A percentile compares a stretch with the other conserved stretches of the same genome.
Conservation (phyloP, 2,888 invertebrate genomes). For the Phaedon cochleariae region DNA sequence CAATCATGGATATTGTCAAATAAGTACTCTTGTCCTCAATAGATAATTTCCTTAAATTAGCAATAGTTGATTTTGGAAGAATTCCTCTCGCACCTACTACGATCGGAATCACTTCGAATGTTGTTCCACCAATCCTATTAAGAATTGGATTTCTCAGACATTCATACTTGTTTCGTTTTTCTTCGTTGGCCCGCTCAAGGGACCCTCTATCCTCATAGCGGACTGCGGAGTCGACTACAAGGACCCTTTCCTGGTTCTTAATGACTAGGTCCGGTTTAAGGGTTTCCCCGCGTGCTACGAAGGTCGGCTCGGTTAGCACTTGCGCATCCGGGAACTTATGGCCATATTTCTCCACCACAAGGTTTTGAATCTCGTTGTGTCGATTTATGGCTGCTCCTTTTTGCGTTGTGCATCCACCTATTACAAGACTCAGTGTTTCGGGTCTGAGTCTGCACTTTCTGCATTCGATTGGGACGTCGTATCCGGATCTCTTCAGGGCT, state of each 20-base stretch:
- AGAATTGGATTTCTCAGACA: not conserved
- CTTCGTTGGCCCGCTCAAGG: conserved; percentile 20
- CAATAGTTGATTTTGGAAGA: not conserved
- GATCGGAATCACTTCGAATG: not conserved
- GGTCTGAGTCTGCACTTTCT: not conserved
- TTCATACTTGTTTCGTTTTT: not conserved
- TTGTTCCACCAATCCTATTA: not conserved
- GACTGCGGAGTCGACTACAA: conserved; percentile 48
- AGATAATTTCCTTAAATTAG: not conserved
- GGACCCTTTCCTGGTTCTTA: conserved; percentile 39
- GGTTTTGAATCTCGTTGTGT: conserved; percentile 7
- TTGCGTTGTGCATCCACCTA: not conserved
- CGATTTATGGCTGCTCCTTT: not conserved
- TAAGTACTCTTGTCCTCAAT: not conserved
- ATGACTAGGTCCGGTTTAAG: conserved; percentile 46
- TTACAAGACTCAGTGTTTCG: not conserved
- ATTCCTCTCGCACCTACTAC: not conserved
- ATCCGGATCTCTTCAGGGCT: not conserved
- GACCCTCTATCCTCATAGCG: conserved; percentile 34
- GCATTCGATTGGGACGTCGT: not conserved
- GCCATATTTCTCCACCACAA: conserved; percentile 10
- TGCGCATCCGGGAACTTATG: conserved; percentile 27
- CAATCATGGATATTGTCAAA: not conserved
- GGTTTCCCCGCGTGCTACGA: conserved; percentile 30
- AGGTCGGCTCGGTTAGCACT: conserved; percentile 33